A percentile compares a stretch with the other conserved stretches of the same genome.
Conservation (phyloP, 2,113 vertebrate species). For the Bombycilla garrulus region DNA sequence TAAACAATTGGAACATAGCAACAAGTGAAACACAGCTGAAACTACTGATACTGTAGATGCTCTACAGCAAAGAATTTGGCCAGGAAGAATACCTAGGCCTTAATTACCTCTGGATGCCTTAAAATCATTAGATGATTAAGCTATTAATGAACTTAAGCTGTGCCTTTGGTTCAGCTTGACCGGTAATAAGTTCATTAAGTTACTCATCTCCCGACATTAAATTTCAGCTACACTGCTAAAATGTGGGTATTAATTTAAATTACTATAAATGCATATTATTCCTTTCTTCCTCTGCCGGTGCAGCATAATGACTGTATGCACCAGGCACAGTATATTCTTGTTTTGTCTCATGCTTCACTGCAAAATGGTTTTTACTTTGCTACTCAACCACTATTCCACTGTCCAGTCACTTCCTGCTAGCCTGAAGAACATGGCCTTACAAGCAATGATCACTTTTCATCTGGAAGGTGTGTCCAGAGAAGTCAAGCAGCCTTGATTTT, state of each 20-base stretch:
- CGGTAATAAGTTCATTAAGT: slow-evolving; percentile 15
- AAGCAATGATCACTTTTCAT: background rate
- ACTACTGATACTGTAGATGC: background rate
- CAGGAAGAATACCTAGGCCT: background rate
- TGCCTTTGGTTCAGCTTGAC: slow-evolving; percentile 2
- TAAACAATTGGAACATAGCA: background rate
- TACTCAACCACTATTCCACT: background rate
- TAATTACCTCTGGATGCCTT: background rate
- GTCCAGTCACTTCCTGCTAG: background rate
- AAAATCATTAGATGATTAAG: slow-evolving; percentile 34
- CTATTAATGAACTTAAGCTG: slow-evolving; percentile 13
- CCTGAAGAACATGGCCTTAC: background rate
- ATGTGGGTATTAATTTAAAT: slow-evolving; percentile 24
- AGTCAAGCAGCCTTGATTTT: background rate
- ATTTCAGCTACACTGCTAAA: background rate
- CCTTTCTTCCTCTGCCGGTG: background rate
- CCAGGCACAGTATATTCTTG: background rate
- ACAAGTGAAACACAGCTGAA: background rate
- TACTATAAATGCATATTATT: background rate
- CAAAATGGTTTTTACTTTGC: background rate
- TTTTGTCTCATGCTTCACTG: background rate
- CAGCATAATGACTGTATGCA: background rate
- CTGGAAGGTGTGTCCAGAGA: background rate
- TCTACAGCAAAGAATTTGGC: background rate
- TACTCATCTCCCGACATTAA: background rate